Conservation (phyloP, 2,113 vertebrate species). For the Mus pahari region DNA sequence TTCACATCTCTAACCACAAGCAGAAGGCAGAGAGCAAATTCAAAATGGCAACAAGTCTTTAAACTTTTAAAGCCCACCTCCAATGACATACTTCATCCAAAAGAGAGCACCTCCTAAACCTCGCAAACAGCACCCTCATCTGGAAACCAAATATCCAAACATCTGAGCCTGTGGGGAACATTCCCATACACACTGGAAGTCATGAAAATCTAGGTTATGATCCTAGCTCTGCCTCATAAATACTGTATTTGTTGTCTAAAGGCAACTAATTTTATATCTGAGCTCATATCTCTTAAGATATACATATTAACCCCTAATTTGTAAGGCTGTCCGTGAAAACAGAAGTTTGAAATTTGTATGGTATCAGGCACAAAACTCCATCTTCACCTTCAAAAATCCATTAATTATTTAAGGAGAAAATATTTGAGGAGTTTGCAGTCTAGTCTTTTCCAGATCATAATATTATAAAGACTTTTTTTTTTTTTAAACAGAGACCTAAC, state of each 20-base stretch:
- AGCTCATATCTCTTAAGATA: slow-evolving; percentile 30
- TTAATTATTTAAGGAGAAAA: slow-evolving; percentile 7
- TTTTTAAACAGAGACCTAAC: not conserved
- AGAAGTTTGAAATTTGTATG: not conserved
- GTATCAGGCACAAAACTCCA: not conserved
- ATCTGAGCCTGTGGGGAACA: not conserved
- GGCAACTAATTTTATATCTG: slow-evolving; percentile 24
- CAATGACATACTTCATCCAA: not conserved
- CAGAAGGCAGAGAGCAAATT: not conserved
- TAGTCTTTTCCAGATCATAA: slow-evolving; percentile 53
- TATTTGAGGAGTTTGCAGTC: not conserved
- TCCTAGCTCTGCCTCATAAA: slow-evolving; percentile 40
- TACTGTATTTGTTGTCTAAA: not conserved
- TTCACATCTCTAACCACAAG: not conserved
- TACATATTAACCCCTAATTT: not conserved
- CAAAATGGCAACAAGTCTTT: not conserved
- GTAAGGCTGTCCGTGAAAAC: not conserved
- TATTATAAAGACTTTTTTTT: not conserved
- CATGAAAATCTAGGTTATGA: slow-evolving; percentile 26
- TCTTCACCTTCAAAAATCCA: not conserved
- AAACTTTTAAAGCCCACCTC: not conserved
- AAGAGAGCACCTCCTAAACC: not conserved
- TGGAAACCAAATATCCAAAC: not conserved
- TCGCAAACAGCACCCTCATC: not conserved
- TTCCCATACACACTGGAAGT: not conserved